phyloP scores from a whole-genome alignment of 2,113 vertebrate species.

The Spea bombifrons region DNA sequence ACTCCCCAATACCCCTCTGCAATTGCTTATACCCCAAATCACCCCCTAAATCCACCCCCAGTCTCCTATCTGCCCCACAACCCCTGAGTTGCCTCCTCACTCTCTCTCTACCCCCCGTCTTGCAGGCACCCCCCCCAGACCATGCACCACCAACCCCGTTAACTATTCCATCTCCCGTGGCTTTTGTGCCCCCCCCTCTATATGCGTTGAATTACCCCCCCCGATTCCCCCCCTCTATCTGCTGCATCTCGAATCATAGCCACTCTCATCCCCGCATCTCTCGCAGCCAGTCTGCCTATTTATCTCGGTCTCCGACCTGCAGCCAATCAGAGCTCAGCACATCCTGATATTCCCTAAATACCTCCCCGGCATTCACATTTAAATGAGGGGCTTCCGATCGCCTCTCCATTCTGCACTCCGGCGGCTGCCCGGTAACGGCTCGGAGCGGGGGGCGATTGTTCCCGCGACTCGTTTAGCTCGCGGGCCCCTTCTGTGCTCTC shows the following conservation, averaged over 20 bases:
- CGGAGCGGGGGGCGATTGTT: too few species aligned
- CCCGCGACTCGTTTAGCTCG: too few species aligned
- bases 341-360: constrained; percentile 4
- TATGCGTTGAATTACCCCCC: too few species aligned
- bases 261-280: not conserved
- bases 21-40: not conserved
- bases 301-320: not conserved
- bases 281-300: not conserved
- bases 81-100: not conserved
- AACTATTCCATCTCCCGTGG: too few species aligned
- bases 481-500: too few species aligned
- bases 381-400: constrained; percentile 22
- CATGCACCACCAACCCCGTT: not conserved
- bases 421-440: too few species aligned
- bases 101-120: not conserved
- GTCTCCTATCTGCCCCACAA: not conserved
- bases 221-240: not conserved
- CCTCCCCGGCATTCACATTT: constrained; percentile 45
- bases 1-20: not conserved
- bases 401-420: not conserved
- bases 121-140: not conserved
- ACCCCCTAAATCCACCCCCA: not conserved
- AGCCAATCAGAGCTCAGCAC: constrained; percentile 31
- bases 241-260: not conserved
- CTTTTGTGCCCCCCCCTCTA: too few species aligned